Conservation (phyloP, 2,113 vertebrate species). For the Seriola quinqueradiata region DNA sequence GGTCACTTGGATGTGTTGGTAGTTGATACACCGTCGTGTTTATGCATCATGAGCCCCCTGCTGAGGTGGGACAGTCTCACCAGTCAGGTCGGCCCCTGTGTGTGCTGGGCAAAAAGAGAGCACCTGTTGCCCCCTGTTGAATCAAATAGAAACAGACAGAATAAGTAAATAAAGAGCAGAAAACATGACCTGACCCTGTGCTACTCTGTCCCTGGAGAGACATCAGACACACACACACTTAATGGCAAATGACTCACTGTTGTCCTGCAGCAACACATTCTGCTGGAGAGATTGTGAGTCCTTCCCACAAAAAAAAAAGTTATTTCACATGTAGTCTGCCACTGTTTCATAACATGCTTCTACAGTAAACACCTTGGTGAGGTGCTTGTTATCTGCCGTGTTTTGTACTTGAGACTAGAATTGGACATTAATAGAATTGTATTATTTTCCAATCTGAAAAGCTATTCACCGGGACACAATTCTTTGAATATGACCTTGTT, state of each 20-base stretch:
- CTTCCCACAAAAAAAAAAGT: background rate
- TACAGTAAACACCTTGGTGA: constrained; percentile 12
- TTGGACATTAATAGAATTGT: background rate
- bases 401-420: background rate
- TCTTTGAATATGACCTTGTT: background rate
- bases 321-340: constrained; percentile 10
- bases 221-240: constrained; percentile 61
- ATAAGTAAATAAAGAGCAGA: constrained; percentile 75
- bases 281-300: constrained; percentile 20
- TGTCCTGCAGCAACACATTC: constrained; percentile 65
- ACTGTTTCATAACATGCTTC: constrained; percentile 9
- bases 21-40: background rate
- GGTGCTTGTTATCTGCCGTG: background rate
- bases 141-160: constrained; percentile 68
- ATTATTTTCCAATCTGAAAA: background rate
- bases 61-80: constrained; percentile 14
- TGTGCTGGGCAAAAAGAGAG: constrained; percentile 26
- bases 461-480: background rate
- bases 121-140: constrained; percentile 62
- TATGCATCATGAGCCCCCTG: background rate
- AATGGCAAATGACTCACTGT: constrained; percentile 67
- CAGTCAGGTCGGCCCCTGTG: background rate
- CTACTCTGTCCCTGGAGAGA: constrained; percentile 53
- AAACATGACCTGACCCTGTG: constrained; percentile 67
- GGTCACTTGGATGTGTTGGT: background rate